Base-by-base conservation (phyloP, 2,797 vertebrate genomes). In the Clarias laeviceps region DNA sequence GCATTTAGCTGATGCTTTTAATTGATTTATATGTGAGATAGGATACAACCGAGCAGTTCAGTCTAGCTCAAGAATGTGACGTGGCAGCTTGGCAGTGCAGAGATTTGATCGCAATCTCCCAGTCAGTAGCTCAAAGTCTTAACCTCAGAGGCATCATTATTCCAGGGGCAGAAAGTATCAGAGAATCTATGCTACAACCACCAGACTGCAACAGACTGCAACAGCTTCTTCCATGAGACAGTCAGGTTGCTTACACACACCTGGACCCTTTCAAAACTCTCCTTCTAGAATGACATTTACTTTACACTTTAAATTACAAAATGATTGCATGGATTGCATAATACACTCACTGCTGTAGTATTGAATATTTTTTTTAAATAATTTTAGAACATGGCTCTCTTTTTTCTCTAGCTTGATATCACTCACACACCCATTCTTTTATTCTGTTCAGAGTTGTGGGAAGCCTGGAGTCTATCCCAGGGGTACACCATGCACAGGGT, bases 101-200 rank as follows among this genome's bases (percentile, higher is more conserved):
- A 11, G 27, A 66, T 81, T 64, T 64, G 61, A 79, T 64, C 34
- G n/a, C 74, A 77, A 77, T 24, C 24, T 61, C 64, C 59, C 15
- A 64, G 27, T 45, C 14, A 80, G 77, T 64, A 80, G 22, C 59
- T 17, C 24, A 64, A 65, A 17, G n/a, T 64, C 40, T 80, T 80
- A 65, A 65, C 37, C 61, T 17, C 5, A 50, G n/a, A 50, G n/a
- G 78, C 62, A 65, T 65, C 56, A 15, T 12, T 61, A 61, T 57
- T 56, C 34, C 34, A 40, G 14, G 40, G 34, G 34, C 59, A 79
- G 77, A 64, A 62, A 37, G 59, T 62, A 79, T 34, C 77, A 62
- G 20, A 64, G 34, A 24, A 45, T 40, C 59, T 7, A 50, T n/a
- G 34, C 59, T 11, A 62, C 14, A 15, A 9, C 32, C 24, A 45